These are phyloP conservation scores for Phataginus tricuspis DNA, from an alignment of 2,797 vertebrate species.

Conservation along the genomic window DNA sequence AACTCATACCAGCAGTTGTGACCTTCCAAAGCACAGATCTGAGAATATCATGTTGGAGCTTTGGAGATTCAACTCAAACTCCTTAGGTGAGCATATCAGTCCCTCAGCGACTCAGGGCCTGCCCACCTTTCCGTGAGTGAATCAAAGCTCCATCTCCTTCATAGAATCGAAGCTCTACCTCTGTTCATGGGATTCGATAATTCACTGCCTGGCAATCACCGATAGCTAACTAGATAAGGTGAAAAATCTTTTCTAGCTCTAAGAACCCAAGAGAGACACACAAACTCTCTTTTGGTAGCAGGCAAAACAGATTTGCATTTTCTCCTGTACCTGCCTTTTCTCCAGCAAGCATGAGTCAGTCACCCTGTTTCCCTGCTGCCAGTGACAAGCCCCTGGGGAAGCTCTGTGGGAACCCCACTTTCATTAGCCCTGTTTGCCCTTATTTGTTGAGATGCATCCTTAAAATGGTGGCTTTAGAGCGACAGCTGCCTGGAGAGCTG, in stretches of 20 bases:
- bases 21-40: background rate
- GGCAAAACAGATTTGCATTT: background rate
- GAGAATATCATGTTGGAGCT: background rate
- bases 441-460: background rate
- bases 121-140: background rate
- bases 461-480: background rate
- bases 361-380: rapidly evolving
- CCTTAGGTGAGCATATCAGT: background rate
- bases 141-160: background rate
- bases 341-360: background rate
- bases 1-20: background rate
- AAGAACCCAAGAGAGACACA: background rate
- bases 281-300: background rate
- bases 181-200: rapidly evolving
- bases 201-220: background rate
- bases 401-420: background rate
- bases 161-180: rapidly evolving
- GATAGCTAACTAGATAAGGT: background rate
- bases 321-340: background rate
- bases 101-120: background rate
- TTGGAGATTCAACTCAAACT: background rate
- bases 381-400: background rate
- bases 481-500: background rate
- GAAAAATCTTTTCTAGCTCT: background rate
- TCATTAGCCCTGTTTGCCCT: background rate